Evolutionary conservation across 2,797 vertebrate genomes (phyloP), one percentile per base, ranked within the genome.

Genomic region (Malurus leucopterus): DNA sequence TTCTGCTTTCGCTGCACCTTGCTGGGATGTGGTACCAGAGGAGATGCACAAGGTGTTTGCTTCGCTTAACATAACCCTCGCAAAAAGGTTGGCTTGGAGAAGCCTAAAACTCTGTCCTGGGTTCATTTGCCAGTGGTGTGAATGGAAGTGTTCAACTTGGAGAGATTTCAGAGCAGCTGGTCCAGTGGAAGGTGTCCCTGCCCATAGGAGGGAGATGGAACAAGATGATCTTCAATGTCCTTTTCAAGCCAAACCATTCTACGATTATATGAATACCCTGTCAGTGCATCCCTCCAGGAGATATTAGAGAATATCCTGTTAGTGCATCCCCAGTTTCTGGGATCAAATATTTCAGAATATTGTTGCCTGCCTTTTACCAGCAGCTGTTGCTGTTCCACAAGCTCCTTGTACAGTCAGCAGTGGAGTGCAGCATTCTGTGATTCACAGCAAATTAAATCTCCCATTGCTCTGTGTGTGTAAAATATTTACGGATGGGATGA

Each of bases 381-480:
- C 15, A 1, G 38, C 41, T 3, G 0, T 17, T 47, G 38, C 15
- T 68, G 34, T 43, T 24, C 20, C 4, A 2, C 8, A 9, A 0
- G 0, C 21, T 40, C 34, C 36, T 32, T 2, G 0, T 2, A 3
- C 2, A 21, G 53, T 21, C 17, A 23, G 44, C n/a, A 57, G 16
- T 1, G 0, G 8, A 43, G 44, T 4, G 6, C 34, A 64, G 65
- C 7, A 1, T 30, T 15, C 41, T 5, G 34, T 3, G 13, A 40
- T 32, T 43, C 32, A 18, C 20, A 20, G 20, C 20, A 58, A 67
- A 38, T n/a, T 24, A 58, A 34, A 62, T 15, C 15, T 24, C 30
- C 8, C 1, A 0, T 32, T 51, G 34, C 32, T 41, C 36, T 0
- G 0, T 2, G 2, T 8, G 8, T 22, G 26, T 53, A 34, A 63